A percentile compares a stretch with the other conserved stretches of the same genome.
These are phyloP conservation scores for Mesocentrotus franciscanus DNA, from an alignment of 53 echinoderm and acorn worm genomes.

Conservation along the genomic window DNA sequence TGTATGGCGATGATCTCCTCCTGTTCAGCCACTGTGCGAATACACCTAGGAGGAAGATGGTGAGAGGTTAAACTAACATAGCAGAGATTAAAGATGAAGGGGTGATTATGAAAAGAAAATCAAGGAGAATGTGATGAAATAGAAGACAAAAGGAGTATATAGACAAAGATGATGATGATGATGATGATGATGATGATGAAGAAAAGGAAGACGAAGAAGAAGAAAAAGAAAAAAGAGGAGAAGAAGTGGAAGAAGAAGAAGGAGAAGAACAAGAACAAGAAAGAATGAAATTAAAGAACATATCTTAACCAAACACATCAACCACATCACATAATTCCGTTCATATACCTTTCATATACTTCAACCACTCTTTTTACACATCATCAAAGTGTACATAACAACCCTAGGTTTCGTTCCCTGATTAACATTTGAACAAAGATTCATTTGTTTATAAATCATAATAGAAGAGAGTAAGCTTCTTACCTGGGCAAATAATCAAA, in stretches of 20 bases:
- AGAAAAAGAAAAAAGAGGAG: background rate
- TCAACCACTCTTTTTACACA: no score
- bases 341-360: no score
- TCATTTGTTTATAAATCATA: no score
- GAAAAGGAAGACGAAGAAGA: background rate
- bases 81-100: background rate
- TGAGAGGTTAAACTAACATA: constrained; percentile 13
- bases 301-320: no score
- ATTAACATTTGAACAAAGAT: no score
- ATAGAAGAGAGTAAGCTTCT: no score
- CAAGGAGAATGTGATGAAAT: background rate
- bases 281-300: no score
- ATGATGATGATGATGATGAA: background rate
- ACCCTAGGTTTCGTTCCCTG: no score
- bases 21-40: constrained; percentile 30
- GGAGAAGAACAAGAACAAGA: background rate
- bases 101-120: background rate
- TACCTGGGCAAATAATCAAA: no score
- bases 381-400: no score
- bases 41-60: constrained; percentile 28
- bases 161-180: background rate
- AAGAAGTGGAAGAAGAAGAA: background rate
- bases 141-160: background rate
- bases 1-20: constrained; percentile 65
- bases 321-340: no score